A percentile compares a stretch with the other conserved stretches of the same genome.
Conservation (phyloP, 2,797 vertebrate species). For the Pipistrellus pipistrellus region DNA sequence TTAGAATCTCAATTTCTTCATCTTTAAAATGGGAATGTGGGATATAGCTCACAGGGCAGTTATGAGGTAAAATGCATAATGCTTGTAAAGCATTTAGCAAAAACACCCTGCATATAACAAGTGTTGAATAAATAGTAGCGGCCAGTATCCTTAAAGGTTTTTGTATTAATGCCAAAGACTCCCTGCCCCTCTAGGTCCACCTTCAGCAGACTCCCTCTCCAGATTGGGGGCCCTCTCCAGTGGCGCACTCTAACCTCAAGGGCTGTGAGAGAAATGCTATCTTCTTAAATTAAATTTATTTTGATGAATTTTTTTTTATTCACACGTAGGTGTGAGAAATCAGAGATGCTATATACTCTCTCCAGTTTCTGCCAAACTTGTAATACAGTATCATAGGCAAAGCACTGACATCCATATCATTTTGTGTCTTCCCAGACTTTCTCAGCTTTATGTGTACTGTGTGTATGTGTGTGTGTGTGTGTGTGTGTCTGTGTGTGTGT, state of each 20-base stretch:
- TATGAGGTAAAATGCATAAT: background rate
- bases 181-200: background rate
- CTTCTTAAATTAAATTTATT: background rate
- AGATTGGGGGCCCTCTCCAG: background rate
- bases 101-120: background rate
- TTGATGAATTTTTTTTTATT: background rate
- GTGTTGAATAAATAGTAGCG: background rate
- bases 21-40: background rate
- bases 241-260: background rate
- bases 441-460: background rate
- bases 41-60: background rate
- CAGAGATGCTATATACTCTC: background rate
- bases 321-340: background rate
- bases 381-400: accelerated
- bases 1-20: slow-evolving; percentile 6
- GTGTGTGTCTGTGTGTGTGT: background rate
- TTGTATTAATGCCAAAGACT: background rate
- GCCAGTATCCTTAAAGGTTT: background rate
- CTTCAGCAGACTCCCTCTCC: background rate
- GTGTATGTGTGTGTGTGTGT: background rate
- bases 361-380: background rate
- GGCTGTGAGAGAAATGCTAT: background rate
- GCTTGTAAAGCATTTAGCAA: background rate
- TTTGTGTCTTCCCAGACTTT: background rate
- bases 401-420: accelerated